Evolutionary conservation across 2,113 vertebrate genomes (phyloP).

Genomic region (Silurus glanis): DNA sequence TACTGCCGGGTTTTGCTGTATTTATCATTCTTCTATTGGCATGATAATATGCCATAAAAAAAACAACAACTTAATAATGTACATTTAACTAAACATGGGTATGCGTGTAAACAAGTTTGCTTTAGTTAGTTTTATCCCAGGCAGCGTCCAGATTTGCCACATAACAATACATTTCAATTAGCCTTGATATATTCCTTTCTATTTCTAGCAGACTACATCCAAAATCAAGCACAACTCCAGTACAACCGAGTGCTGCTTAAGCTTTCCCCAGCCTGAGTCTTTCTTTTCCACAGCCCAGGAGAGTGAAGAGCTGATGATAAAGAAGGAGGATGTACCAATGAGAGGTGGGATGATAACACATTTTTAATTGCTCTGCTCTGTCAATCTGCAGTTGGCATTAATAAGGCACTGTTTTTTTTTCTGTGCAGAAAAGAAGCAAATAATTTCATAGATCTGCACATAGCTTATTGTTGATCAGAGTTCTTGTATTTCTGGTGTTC

Average conservation of each 20-base stretch:
- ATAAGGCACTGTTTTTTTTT: background rate
- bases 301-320: slow-evolving; percentile 72
- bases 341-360: slow-evolving; percentile 50
- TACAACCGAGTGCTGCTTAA: slow-evolving; percentile 70
- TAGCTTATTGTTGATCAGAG: background rate
- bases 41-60: background rate
- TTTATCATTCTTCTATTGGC: background rate
- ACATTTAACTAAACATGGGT: background rate
- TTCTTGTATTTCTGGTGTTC: background rate
- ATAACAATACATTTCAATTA: background rate
- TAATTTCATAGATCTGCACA: background rate
- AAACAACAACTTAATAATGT: background rate
- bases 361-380: background rate
- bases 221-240: slow-evolving; percentile 61
- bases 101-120: background rate
- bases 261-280: slow-evolving; percentile 73
- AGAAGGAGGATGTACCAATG: slow-evolving; percentile 59
- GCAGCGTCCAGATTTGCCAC: background rate
- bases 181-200: background rate
- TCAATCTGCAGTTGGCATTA: background rate
- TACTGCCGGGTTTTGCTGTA: background rate
- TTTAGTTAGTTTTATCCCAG: background rate
- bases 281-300: slow-evolving; percentile 71
- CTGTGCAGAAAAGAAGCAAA: too few species aligned
- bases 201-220: slow-evolving; percentile 18